Conservation (phyloP, 1,140 invertebrate species). For the Bombus picipes region DNA sequence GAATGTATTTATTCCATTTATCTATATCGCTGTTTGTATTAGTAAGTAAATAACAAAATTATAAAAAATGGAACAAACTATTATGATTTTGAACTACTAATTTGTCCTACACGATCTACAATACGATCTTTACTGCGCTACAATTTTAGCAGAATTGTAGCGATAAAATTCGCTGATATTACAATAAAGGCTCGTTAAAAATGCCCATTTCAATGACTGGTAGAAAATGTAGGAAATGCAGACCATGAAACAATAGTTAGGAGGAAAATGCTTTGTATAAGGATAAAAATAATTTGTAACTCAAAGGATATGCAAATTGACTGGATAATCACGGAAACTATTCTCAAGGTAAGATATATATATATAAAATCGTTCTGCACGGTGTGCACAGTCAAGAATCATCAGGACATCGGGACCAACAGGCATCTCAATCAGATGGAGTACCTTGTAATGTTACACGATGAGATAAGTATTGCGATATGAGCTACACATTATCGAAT, state of each 20-base stretch:
- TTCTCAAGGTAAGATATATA: not conserved
- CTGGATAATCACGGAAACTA: not conserved
- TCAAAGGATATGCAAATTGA: not conserved
- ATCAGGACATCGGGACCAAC: not conserved
- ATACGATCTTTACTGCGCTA: too few relatives aligned
- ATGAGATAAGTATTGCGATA: constrained; percentile 13
- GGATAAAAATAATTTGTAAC: not conserved
- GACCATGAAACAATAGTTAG: not conserved
- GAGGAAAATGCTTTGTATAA: not conserved
- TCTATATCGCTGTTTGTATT: not conserved
- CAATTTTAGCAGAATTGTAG: too few relatives aligned
- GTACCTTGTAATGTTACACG: not conserved
- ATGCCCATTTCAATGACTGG: not conserved
- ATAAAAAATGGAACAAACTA: not conserved
- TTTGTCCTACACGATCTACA: not conserved
- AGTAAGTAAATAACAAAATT: not conserved
- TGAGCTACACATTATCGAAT: not conserved
- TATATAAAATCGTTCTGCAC: not conserved
- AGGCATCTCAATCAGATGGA: not conserved
- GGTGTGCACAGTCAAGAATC: not conserved
- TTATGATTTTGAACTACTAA: not conserved
- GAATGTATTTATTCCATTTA: not conserved
- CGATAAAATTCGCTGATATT: not conserved
- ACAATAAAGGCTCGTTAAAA: not conserved
- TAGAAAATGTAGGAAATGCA: too few relatives aligned